phyloP scores from a whole-genome alignment of 2,113 vertebrate species.

The Sylvia atricapilla region DNA sequence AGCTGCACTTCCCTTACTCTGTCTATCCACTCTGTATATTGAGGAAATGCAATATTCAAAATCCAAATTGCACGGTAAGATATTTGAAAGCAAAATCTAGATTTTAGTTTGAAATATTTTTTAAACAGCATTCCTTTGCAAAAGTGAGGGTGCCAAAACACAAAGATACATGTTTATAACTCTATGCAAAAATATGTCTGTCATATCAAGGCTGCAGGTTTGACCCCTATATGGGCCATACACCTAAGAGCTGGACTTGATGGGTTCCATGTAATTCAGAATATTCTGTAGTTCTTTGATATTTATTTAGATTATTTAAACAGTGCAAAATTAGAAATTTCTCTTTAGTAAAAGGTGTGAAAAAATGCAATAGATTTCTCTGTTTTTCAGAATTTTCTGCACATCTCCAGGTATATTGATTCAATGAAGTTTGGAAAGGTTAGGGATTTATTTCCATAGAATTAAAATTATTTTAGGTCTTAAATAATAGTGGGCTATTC shows the following conservation, averaged over 20 bases:
- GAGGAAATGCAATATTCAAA: neutral
- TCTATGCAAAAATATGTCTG: neutral
- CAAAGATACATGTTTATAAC: neutral
- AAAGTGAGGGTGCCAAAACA: neutral
- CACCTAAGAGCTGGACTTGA: neutral
- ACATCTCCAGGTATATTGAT: neutral
- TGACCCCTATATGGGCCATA: neutral
- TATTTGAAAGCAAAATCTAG: neutral
- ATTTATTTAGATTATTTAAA: neutral
- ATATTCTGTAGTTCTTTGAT: neutral
- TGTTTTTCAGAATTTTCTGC: neutral
- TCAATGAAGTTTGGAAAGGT: neutral
- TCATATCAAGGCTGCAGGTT: neutral
- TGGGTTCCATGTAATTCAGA: fast-evolving
- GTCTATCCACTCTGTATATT: neutral
- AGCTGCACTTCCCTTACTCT: neutral
- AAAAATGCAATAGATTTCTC: neutral
- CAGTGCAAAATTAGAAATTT: neutral
- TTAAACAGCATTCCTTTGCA: neutral
- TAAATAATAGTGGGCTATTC: neutral
- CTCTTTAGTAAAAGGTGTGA: neutral
- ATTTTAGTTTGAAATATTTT: neutral
- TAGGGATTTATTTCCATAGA: neutral
- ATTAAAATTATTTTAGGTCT: neutral
- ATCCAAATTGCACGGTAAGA: neutral